Conservation (phyloP, 1,140 invertebrate species). For the Neodiprion virginianus region DNA sequence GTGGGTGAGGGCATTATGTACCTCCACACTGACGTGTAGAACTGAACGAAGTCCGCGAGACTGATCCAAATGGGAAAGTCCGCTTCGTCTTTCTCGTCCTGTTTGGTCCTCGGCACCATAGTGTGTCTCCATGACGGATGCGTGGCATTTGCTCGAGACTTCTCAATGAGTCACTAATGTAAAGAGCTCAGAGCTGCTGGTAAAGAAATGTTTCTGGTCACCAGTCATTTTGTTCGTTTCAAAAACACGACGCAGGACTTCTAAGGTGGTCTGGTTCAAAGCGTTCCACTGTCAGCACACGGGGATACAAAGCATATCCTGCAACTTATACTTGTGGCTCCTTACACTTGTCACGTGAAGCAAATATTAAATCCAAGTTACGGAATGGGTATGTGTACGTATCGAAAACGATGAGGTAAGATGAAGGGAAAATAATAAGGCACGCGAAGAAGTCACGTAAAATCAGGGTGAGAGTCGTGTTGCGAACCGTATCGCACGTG, state of each 20-base stretch:
- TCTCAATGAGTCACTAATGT: neutral
- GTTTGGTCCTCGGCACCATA: conserved; percentile 1
- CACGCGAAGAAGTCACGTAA: neutral
- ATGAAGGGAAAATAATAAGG: neutral
- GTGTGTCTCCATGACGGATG: neutral
- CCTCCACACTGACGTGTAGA: neutral
- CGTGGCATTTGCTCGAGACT: neutral
- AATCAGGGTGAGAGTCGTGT: neutral
- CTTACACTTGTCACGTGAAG: neutral
- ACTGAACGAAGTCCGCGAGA: neutral
- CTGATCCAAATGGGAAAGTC: neutral
- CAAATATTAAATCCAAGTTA: neutral
- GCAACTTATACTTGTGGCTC: neutral
- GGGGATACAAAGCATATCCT: no score
- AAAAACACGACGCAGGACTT: neutral
- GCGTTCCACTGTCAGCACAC: neutral
- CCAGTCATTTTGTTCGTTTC: neutral
- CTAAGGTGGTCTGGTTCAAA: neutral
- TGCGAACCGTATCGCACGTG: neutral
- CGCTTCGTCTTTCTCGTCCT: neutral
- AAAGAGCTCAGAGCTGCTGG: neutral
- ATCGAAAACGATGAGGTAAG: neutral
- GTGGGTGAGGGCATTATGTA: neutral
- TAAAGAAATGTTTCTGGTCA: neutral
- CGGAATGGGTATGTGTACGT: neutral